Conservation (phyloP, 2,113 vertebrate species). For the Sorex araneus region DNA sequence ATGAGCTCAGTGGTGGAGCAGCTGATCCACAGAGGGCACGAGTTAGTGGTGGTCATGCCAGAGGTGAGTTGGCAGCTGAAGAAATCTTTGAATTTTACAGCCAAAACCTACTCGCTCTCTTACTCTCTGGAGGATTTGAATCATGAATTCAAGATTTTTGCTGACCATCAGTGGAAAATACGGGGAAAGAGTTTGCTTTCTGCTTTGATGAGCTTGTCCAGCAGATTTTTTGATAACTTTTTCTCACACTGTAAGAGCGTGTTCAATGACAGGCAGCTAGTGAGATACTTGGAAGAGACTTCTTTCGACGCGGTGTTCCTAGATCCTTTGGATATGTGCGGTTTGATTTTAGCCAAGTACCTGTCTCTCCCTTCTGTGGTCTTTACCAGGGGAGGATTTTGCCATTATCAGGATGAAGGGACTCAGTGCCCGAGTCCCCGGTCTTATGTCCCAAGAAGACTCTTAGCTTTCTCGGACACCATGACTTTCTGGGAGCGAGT, state of each 20-base stretch:
- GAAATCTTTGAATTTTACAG: constrained; percentile 61
- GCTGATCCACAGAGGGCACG: constrained; percentile 88
- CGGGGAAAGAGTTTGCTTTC: rapidly evolving
- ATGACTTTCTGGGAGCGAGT: constrained; percentile 81
- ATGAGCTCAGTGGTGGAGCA: constrained; percentile 91
- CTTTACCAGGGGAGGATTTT: constrained; percentile 78
- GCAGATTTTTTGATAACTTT: rapidly evolving
- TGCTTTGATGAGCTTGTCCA: rapidly evolving
- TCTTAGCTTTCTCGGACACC: constrained; percentile 40
- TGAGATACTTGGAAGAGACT: constrained; percentile 78
- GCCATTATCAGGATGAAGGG: constrained; percentile 71
- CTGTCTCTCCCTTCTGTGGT: constrained; percentile 78
- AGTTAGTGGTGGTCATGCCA: constrained; percentile 89
- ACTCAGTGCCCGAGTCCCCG: constrained; percentile 61
- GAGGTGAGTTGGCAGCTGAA: constrained; percentile 87
- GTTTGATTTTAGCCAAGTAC: constrained; percentile 76
- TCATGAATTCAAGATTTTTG: rapidly evolving
- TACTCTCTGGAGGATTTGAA: constrained; percentile 63
- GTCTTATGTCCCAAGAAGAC: constrained; percentile 75
- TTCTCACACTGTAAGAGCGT: constrained; percentile 76
- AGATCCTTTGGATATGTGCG: constrained; percentile 79
- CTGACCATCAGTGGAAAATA: neutral
- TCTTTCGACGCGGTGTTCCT: constrained; percentile 83
- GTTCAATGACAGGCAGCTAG: constrained; percentile 65
- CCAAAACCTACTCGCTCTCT: constrained; percentile 85